A percentile compares a stretch with the other conserved stretches of the same genome.
Conservation (phyloP, 2,797 vertebrate species). For the Lacerta bilineata region DNA sequence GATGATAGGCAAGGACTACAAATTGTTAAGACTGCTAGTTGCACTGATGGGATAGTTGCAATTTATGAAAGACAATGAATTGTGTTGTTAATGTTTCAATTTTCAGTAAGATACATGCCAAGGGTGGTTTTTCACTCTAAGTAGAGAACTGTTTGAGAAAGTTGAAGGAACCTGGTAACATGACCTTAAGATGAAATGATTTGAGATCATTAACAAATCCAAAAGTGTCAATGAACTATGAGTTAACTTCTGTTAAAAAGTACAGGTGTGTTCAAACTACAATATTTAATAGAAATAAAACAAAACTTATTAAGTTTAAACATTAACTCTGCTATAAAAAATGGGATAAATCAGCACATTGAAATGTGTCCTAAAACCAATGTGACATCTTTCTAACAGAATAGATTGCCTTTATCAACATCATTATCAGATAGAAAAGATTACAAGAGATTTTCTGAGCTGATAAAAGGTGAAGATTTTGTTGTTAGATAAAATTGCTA, state of each 20-base stretch:
- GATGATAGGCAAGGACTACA: not conserved
- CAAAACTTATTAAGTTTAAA: constrained; percentile 15
- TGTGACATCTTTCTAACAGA: not conserved
- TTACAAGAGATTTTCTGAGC: not conserved
- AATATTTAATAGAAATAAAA: not conserved
- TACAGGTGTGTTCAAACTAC: not conserved
- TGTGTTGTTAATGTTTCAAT: not conserved
- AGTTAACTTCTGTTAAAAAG: not conserved
- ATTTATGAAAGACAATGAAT: no score
- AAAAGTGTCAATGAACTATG: not conserved
- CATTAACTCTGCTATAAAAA: constrained; percentile 13
- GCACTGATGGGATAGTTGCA: not conserved
- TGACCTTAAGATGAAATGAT: not conserved
- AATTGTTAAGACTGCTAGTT: not conserved
- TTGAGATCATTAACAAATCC: not conserved
- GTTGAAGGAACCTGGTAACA: not conserved
- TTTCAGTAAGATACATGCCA: not conserved
- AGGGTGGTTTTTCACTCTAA: not conserved
- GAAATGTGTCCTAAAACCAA: not conserved
- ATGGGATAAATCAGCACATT: not conserved
- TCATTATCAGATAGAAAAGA: constrained; percentile 7
- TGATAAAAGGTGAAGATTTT: not conserved
- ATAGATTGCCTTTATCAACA: not conserved
- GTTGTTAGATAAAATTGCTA: not conserved
- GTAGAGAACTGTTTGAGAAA: not conserved